Conservation (phyloP, 2,797 vertebrate species). For the Astyanax mexicanus region DNA sequence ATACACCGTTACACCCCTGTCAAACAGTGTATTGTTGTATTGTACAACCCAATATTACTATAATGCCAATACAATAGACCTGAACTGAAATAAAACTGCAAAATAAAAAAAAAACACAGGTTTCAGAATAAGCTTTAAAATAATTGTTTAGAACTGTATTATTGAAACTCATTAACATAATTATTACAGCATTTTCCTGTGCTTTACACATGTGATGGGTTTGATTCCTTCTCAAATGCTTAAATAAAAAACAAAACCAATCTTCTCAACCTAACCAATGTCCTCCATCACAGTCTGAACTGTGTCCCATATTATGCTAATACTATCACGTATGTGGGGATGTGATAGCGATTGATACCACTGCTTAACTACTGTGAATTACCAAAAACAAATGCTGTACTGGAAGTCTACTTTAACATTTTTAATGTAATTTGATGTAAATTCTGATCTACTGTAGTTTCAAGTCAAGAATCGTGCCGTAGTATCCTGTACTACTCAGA, state of each 20-base stretch:
- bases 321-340: neutral
- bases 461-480: neutral
- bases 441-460: neutral
- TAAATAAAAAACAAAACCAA: no score
- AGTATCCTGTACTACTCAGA: neutral
- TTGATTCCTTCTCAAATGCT: neutral
- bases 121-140: neutral
- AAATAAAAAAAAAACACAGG: no score
- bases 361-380: neutral
- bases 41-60: no score
- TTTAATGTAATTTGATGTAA: no score
- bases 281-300: neutral
- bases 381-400: no score
- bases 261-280: neutral
- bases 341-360: neutral
- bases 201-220: neutral
- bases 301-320: neutral
- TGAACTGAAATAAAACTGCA: no score
- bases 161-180: no score
- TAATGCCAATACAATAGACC: no score
- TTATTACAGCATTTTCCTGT: no score
- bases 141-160: neutral
- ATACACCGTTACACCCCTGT: no score
- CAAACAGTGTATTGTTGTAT: no score
- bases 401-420: no score